These are phyloP conservation scores for Trypoxylus dichotomus DNA, from an alignment of 1,140 invertebrate genomes.

Conservation along the genomic window DNA sequence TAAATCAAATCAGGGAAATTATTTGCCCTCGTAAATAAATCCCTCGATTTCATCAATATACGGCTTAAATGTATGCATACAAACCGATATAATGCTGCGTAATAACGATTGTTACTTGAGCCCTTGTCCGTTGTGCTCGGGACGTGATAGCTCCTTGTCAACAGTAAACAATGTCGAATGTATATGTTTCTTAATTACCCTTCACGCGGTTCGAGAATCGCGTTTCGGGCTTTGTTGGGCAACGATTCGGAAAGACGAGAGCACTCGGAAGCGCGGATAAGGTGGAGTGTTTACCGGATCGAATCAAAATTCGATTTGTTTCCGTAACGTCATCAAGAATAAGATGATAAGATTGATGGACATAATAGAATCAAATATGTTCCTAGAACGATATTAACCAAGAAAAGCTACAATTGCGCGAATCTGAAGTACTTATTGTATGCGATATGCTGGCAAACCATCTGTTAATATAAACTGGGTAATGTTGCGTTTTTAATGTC, in stretches of 20 bases:
- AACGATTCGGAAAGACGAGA: neutral
- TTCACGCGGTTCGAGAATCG: neutral
- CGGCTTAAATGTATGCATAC: neutral
- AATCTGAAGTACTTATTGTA: too few species aligned
- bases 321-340: neutral
- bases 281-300: neutral
- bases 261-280: neutral
- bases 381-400: too few species aligned
- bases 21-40: neutral
- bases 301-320: neutral
- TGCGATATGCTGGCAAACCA: too few species aligned
- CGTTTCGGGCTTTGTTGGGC: neutral
- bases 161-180: constrained; percentile 2
- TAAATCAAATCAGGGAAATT: neutral
- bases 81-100: neutral
- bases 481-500: too few species aligned
- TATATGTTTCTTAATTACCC: constrained; percentile 4
- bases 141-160: neutral
- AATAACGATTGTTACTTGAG: neutral
- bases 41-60: too few species aligned
- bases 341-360: neutral
- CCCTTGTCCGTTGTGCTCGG: neutral
- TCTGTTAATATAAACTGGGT: too few species aligned
- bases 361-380: too few species aligned
- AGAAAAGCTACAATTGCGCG: too few species aligned